Percentiles rank a stretch among this genome's conserved stretches.
Conservation (phyloP, 1,140 invertebrate genomes). For the Mactra quadrangularis region DNA sequence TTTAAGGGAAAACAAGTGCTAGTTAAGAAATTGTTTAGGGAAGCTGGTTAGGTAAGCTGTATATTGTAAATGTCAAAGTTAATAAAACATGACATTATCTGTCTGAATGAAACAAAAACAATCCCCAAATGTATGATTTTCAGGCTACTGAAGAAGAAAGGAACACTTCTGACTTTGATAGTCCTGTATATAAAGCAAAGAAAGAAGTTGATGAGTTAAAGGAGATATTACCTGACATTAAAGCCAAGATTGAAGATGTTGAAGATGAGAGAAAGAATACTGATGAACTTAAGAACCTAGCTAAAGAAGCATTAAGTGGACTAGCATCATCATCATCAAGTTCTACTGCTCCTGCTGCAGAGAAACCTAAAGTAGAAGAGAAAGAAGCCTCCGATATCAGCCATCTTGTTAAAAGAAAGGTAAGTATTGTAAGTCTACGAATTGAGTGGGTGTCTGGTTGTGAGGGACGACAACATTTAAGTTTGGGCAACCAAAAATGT, state of each 20-base stretch:
- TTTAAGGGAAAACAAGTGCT: too few species aligned
- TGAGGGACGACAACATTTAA: too few species aligned
- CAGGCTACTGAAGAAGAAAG: conserved; percentile 30
- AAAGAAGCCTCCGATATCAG: conserved; percentile 72
- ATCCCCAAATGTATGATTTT: neutral
- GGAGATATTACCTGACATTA: conserved; percentile 92
- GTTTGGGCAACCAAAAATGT: too few species aligned
- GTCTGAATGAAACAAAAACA: too few species aligned
- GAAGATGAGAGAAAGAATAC: conserved; percentile 77
- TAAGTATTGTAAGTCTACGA: conserved; percentile 25
- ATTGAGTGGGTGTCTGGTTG: too few species aligned
- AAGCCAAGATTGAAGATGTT: conserved; percentile 79
- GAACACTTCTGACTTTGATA: conserved; percentile 48
- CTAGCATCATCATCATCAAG: conserved; percentile 9
- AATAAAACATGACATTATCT: too few species aligned
- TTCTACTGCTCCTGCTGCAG: neutral
- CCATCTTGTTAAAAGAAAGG: conserved; percentile 76
- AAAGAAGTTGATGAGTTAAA: conserved; percentile 77
- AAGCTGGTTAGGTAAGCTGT: too few species aligned
- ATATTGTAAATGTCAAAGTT: too few species aligned
- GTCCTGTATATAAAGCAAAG: conserved; percentile 59
- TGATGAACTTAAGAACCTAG: conserved; percentile 74
- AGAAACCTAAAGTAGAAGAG: conserved; percentile 28
- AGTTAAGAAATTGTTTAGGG: too few species aligned
- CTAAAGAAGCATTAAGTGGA: conserved; percentile 75